Evolutionary conservation across 2,797 vertebrate genomes (phyloP), one percentile per base, ranked within the genome.

Genomic region (Peromyscus melanophrys): DNA sequence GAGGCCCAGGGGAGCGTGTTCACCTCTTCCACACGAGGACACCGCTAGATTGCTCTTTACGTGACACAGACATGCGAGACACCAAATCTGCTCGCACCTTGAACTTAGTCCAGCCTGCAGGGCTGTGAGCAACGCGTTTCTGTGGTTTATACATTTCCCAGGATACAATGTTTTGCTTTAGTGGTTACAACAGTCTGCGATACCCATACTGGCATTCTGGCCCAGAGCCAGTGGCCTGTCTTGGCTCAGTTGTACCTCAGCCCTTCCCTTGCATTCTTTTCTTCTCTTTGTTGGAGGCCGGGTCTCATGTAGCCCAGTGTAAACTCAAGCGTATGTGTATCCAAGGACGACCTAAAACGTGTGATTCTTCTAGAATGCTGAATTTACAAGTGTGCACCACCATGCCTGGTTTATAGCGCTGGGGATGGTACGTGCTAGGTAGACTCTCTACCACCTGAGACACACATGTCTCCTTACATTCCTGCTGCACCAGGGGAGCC

Each of bases 201-300:
- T 13, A 3, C 31, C 52, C 34, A 17, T 13, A 1, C 31, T 80
- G 43, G 12, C 57, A 31, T 23, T 69, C 27, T 82, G 31, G 55
- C 17, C 23, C 80, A 13, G 55, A 43, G 37, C 0, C 5, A 49
- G 73, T 23, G 12, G 10, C 34, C 71, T 21, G 19, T 0, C 1
- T 52, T 13, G 8, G 1, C 4, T 40, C 63, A 43, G 63, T 14
- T 11, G 23, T 4, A n/a, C 55, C 16, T 37, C 37, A 21, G 10
- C 17, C 25, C 31, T 37, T 46, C 37, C 59, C 59, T 10, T 19
- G 9, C 4, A 21, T 37, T 10, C 21, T 21, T 11, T 27, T 6
- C 46, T 21, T 43, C 7, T 5, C n/a, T 82, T 27, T 61, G n/a
- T 83, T 61, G 59, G 80, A 61, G 25, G 37, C 7, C 13, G 9